Percentiles rank a stretch among this genome's conserved stretches.
Evolutionary conservation across 2,113 vertebrate genomes (phyloP).

Genomic region (Myotis yumanensis): DNA sequence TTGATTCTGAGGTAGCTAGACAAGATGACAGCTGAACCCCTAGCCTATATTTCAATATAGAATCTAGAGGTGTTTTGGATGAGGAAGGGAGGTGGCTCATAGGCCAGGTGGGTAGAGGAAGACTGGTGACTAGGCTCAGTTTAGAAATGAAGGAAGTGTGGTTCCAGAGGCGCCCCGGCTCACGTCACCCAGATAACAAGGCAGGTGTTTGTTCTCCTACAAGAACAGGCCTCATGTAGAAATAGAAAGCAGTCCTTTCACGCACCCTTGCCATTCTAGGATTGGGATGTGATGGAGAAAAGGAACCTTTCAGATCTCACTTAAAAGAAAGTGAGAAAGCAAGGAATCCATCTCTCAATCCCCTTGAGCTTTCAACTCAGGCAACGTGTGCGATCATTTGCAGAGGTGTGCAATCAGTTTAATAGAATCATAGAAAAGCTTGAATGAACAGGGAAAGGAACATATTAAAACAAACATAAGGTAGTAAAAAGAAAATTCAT

Average conservation of each 20-base stretch:
- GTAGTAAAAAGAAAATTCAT: conserved; percentile 49
- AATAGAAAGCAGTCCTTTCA: background rate
- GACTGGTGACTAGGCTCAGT: background rate
- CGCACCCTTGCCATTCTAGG: background rate
- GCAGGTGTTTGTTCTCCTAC: background rate
- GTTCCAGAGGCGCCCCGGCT: background rate
- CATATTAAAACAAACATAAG: conserved; percentile 48
- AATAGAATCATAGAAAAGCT: conserved; percentile 51
- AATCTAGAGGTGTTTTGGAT: background rate
- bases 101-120: background rate
- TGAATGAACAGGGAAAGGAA: conserved; percentile 8
- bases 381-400: background rate
- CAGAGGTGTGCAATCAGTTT: conserved; percentile 3
- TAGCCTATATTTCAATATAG: background rate
- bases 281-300: background rate
- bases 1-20: background rate
- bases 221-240: background rate
- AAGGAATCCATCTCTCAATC: background rate
- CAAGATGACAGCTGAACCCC: background rate
- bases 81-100: background rate
- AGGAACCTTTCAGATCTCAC: background rate
- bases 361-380: background rate
- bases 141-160: background rate
- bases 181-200: too few relatives aligned
- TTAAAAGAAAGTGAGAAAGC: background rate